These are phyloP conservation scores for Forbesichthys papilliferus DNA, from an alignment of 2,113 vertebrate genomes.

Conservation along the genomic window DNA sequence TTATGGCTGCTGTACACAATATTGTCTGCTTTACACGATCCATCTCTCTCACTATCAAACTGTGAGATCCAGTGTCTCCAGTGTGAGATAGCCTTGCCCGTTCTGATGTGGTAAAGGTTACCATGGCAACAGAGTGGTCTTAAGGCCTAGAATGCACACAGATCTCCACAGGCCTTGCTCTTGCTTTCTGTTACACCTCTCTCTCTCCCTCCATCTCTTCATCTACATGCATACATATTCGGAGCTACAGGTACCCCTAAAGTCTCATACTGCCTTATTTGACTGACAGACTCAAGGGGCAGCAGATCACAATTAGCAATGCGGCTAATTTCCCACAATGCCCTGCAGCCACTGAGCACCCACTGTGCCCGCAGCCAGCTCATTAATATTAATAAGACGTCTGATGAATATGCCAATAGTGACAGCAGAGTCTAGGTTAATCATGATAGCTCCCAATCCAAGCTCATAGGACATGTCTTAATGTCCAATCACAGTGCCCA, in stretches of 20 bases:
- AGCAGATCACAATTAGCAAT: conserved; percentile 80
- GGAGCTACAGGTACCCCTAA: conserved; percentile 75
- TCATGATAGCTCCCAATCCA: conserved; percentile 58
- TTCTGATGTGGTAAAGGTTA: conserved; percentile 63
- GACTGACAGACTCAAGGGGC: conserved; percentile 73
- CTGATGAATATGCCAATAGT: conserved; percentile 78
- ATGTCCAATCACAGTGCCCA: conserved; percentile 28
- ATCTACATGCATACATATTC: conserved; percentile 64
- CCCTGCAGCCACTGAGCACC: conserved; percentile 78
- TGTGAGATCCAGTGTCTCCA: conserved; percentile 57
- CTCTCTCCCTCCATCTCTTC: background rate
- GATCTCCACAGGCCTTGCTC: conserved; percentile 1
- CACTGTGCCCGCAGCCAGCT: conserved; percentile 61
- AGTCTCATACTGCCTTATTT: conserved; percentile 67
- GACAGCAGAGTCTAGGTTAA: conserved; percentile 74
- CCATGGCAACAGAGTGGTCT: conserved; percentile 71
- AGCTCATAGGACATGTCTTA: conserved; percentile 19
- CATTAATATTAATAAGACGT: conserved; percentile 80
- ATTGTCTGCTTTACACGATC: conserved; percentile 57
- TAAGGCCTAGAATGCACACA: conserved; percentile 59
- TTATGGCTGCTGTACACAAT: background rate
- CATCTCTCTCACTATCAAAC: conserved; percentile 44
- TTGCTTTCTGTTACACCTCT: conserved; percentile 8
- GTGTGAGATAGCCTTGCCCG: conserved; percentile 50
- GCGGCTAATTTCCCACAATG: conserved; percentile 85